Base-by-base conservation (phyloP, 1,140 invertebrate genomes). In the Kradibia gibbosae region DNA sequence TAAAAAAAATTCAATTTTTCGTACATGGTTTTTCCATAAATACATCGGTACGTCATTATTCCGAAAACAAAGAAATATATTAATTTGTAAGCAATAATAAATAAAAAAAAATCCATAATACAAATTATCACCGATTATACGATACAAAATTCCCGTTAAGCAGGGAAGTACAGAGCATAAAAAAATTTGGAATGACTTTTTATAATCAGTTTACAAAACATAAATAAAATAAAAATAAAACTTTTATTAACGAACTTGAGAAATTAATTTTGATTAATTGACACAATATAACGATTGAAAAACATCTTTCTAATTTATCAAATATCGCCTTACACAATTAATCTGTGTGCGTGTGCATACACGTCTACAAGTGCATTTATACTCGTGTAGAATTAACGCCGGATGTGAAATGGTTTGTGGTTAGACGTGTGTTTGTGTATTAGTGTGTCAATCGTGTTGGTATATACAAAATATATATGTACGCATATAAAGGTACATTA, bases 231-330 rank as follows among this genome's bases (percentile, higher is more conserved):
- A 34, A 78, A 78, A 53, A 34, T 42, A 50, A 17, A 76, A 45
- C 7, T 50, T 57, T n/a, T 53, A 42, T 28, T 72, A 60, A 55
- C 31, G 20, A 50, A 71, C 48, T 5, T 28, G 20, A 22, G 67
- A 79, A 72, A 79, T 25, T 72, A 34, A 60, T 71, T 53, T 10
- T 22, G 28, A 67, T 70, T 78, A 36, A 65, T 62, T 50, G 4
- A 74, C 13, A 48, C 31, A 55, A 74, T 55, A 28, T 84, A 15
- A 55, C 39, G 3, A 55, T 55, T 70, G 84, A 79, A 83, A 85
- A 88, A 89, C 86, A 89, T 84, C 87, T 87, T 88, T 89, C 85
- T 83, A 82, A 87, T 89, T 87, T 86, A 87, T 88, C 83, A 72
- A 75, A n/a, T 39, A 42, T 70, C 34, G n/a, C 15, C 15, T 75